Conservation (phyloP, 2,113 vertebrate species). For the Loxodonta africana region DNA sequence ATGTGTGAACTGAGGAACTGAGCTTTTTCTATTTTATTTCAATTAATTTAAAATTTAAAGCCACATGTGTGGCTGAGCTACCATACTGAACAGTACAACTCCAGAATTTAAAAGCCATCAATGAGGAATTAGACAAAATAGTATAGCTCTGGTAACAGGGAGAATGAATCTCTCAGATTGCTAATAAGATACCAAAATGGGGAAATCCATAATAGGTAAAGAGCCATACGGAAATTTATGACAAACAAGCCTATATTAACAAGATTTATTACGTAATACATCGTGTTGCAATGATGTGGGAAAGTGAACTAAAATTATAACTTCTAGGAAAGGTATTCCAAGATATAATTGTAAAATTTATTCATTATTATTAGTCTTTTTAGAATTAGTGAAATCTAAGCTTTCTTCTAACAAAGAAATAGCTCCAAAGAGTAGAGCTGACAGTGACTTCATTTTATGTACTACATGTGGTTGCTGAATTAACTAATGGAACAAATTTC, state of each 20-base stretch:
- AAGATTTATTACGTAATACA: neutral
- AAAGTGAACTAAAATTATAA: slow-evolving; percentile 9
- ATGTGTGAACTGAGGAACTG: neutral
- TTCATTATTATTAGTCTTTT: neutral
- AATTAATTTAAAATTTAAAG: slow-evolving; percentile 1
- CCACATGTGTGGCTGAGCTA: neutral
- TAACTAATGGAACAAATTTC: neutral
- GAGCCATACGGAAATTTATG: neutral
- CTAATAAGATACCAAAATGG: neutral
- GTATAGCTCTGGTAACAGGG: neutral
- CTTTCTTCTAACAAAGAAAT: slow-evolving; percentile 46
- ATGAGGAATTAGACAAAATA: slow-evolving; percentile 17
- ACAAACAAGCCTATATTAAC: neutral
- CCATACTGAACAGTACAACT: neutral
- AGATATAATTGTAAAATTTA: neutral
- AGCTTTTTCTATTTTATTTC: neutral
- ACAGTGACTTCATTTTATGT: neutral
- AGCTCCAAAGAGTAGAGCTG: neutral
- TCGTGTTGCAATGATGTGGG: neutral
- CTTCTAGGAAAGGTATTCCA: neutral
- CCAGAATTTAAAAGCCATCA: neutral
- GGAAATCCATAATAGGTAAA: neutral
- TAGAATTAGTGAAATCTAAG: neutral
- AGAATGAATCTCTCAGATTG: neutral
- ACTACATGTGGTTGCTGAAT: neutral